Conservation (phyloP, 2,888 invertebrate genomes). For the Nemoura dubitans region DNA sequence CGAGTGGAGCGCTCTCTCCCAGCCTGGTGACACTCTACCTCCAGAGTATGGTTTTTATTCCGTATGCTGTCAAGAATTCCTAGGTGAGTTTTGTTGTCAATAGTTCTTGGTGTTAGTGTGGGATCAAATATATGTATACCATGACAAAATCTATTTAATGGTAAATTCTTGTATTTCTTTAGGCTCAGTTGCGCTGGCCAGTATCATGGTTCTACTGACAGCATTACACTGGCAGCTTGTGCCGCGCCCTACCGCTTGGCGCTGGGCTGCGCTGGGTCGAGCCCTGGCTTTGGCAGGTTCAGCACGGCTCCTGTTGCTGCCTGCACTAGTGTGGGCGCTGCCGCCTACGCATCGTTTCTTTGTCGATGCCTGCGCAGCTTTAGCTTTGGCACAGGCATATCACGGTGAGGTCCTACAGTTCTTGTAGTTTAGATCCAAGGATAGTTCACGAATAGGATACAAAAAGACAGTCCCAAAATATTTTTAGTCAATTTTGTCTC, state of each 20-base stretch:
- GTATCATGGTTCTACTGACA: neutral
- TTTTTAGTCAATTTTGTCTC: too few species aligned
- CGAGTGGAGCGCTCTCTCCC: constrained; percentile 63
- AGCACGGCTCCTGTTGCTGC: neutral
- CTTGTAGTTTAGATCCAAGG: too few species aligned
- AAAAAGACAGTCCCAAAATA: too few species aligned
- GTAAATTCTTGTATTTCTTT: neutral
- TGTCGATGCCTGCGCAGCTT: neutral
- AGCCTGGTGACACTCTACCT: constrained; percentile 37
- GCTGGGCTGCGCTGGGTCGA: neutral
- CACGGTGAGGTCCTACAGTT: neutral
- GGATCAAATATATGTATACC: too few species aligned
- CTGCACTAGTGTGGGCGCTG: neutral
- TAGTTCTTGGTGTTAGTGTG: too few species aligned
- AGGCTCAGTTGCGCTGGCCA: neutral
- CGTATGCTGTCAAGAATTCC: constrained; percentile 63
- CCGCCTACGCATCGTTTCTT: neutral
- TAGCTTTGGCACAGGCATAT: neutral
- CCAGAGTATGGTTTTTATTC: constrained; percentile 57
- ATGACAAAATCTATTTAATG: neutral
- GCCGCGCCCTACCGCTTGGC: neutral
- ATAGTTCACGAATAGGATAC: too few species aligned
- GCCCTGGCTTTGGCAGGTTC: neutral
- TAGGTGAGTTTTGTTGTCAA: constrained; percentile 61
- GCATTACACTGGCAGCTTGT: neutral